These are phyloP conservation scores for Phoxinus dragarum DNA, from an alignment of 2,797 vertebrate species.

Conservation along the genomic window DNA sequence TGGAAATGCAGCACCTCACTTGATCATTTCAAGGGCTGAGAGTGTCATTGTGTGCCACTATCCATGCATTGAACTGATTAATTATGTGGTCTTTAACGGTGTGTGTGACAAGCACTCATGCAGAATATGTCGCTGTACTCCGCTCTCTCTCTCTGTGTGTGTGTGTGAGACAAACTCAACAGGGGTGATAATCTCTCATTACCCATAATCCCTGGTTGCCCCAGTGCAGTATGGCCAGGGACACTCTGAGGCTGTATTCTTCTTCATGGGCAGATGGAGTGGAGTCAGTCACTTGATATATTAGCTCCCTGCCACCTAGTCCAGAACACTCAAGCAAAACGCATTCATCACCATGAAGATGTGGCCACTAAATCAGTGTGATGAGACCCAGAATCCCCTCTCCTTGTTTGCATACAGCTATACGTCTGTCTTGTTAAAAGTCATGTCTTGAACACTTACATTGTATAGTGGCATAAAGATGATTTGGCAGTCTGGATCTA, in stretches of 20 bases:
- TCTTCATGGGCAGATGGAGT: constrained; percentile 76
- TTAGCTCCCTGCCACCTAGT: constrained; percentile 68
- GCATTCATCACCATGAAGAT: constrained; percentile 72
- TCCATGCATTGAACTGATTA: constrained; percentile 51
- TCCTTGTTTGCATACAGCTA: constrained; percentile 68
- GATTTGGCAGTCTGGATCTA: background rate
- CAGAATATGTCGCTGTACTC: constrained; percentile 18
- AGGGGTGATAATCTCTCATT: constrained; percentile 83
- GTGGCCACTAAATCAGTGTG: constrained; percentile 65
- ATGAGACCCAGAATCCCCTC: constrained; percentile 60
- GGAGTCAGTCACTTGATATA: constrained; percentile 82
- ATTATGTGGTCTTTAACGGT: constrained; percentile 52
- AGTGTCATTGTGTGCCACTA: background rate
- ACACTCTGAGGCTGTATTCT: constrained; percentile 63
- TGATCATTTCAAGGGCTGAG: constrained; percentile 56
- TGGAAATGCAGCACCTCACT: constrained; percentile 44
- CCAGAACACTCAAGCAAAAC: constrained; percentile 62
- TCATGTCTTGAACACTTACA: constrained; percentile 51
- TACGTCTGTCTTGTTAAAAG: constrained; percentile 71
- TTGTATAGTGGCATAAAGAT: constrained; percentile 21
- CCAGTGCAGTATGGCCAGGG: constrained; percentile 63
- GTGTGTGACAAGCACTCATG: constrained; percentile 37
- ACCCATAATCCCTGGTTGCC: constrained; percentile 74
- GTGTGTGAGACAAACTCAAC: constrained; percentile 66
- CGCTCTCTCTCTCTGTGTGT: constrained; percentile 13